These are phyloP conservation scores for Larimichthys polyactis DNA, from an alignment of 2,113 vertebrate genomes.

Conservation along the genomic window DNA sequence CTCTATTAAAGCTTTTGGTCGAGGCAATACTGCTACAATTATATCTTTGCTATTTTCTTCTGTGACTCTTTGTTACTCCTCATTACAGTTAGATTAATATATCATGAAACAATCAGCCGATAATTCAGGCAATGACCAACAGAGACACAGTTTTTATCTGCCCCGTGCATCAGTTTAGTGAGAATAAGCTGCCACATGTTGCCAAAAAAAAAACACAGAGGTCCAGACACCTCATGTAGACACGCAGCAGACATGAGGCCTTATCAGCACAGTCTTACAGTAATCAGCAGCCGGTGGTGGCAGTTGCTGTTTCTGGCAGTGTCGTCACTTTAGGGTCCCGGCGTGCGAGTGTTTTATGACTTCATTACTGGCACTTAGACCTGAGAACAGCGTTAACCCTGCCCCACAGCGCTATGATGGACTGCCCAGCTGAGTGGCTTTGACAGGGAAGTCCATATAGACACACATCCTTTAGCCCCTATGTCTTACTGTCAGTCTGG, in stretches of 20 bases:
- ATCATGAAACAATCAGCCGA: neutral
- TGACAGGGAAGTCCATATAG: conserved; percentile 71
- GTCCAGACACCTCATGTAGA: neutral
- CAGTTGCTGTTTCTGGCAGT: conserved; percentile 37
- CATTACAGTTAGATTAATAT: neutral
- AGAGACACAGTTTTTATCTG: neutral
- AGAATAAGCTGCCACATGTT: neutral
- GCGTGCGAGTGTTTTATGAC: conserved; percentile 62
- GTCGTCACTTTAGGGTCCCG: conserved; percentile 34
- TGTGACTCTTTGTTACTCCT: neutral
- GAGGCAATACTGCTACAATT: neutral
- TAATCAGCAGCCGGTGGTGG: conserved; percentile 30
- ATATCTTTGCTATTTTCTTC: neutral
- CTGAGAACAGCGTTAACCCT: conserved; percentile 66
- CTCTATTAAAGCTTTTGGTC: neutral
- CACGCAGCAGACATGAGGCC: conserved; percentile 4
- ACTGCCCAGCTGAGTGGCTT: conserved; percentile 61
- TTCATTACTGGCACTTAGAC: conserved; percentile 72
- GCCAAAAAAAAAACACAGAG: neutral
- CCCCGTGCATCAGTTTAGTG: neutral
- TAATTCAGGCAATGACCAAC: neutral
- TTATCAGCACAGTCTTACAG: conserved; percentile 19
- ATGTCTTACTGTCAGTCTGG: conserved; percentile 35
- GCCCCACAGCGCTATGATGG: conserved; percentile 64
- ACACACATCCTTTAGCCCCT: conserved; percentile 57